These are phyloP conservation scores for Drosophila setifemur DNA, from an alignment of 1,140 invertebrate species.

Conservation along the genomic window DNA sequence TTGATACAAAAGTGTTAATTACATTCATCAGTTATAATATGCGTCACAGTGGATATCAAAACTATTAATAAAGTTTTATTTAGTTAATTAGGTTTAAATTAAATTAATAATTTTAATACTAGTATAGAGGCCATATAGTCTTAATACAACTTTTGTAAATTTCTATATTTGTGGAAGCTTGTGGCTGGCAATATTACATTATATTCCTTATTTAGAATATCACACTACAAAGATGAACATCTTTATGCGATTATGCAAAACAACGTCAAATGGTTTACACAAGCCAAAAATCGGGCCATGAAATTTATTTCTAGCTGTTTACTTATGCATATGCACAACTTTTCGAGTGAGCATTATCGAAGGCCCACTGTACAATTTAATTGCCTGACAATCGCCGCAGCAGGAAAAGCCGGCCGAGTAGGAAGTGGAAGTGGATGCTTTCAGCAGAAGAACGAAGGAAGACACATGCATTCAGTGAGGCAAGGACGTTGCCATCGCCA, in stretches of 20 bases:
- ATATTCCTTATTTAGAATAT: not conserved
- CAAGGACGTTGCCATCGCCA: constrained; percentile 35
- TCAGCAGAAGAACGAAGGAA: constrained; percentile 2
- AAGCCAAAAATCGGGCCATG: too few species aligned
- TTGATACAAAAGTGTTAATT: constrained; percentile 19
- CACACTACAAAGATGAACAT: too few species aligned
- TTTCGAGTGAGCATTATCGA: not conserved
- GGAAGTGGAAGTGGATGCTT: constrained; percentile 35
- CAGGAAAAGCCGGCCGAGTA: constrained; percentile 32
- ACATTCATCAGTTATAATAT: not conserved
- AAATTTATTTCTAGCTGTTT: too few species aligned
- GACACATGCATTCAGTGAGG: constrained; percentile 16
- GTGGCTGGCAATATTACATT: too few species aligned
- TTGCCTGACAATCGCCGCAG: constrained; percentile 32
- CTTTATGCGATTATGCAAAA: too few species aligned
- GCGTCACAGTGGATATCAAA: constrained; percentile 1
- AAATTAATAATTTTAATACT: too few species aligned
- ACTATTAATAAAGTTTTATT: not conserved
- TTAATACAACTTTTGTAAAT: too few species aligned
- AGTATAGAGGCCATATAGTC: too few species aligned
- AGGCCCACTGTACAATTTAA: constrained; percentile 20
- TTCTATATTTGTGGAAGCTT: too few species aligned
- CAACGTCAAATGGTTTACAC: too few species aligned
- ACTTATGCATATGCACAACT: too few species aligned
- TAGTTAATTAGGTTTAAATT: too few species aligned